phyloP scores from a whole-genome alignment of 2,888 invertebrate species.

The Allygus modestus region DNA sequence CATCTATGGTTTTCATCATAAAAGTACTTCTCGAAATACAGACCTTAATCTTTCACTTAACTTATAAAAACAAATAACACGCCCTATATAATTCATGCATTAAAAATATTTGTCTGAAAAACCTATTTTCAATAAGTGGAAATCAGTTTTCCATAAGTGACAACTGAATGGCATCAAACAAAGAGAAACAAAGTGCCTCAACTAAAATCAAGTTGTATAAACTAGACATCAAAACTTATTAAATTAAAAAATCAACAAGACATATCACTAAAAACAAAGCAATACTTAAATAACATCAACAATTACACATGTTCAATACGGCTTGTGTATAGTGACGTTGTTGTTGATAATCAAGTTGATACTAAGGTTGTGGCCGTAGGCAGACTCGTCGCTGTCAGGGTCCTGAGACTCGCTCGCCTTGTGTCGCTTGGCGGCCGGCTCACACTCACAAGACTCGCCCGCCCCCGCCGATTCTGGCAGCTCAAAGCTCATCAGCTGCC shows the following conservation, averaged over 20 bases:
- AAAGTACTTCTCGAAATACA: too few species aligned
- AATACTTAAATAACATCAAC: background rate
- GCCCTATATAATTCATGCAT: background rate
- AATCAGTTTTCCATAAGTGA: background rate
- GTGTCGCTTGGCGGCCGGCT: slow-evolving; percentile 43
- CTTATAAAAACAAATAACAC: background rate
- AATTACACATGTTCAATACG: background rate
- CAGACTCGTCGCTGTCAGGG: background rate
- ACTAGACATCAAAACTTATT: background rate
- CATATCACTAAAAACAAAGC: background rate
- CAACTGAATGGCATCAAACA: background rate
- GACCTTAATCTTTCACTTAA: background rate
- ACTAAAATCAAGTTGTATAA: background rate
- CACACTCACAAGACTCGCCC: slow-evolving; percentile 16
- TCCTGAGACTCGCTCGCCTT: background rate
- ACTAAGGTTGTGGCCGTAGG: background rate
- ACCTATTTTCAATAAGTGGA: too few species aligned
- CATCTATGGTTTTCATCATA: background rate
- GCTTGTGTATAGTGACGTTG: slow-evolving; percentile 56
- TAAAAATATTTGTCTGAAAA: background rate
- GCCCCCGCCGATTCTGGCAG: background rate
- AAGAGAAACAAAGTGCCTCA: background rate
- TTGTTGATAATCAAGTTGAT: slow-evolving; percentile 49
- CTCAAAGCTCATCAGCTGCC: slow-evolving; percentile 48
- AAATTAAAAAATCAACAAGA: background rate